Base-by-base conservation (phyloP, 2,888 invertebrate species). In the Cyrtodaria siliqua region DNA sequence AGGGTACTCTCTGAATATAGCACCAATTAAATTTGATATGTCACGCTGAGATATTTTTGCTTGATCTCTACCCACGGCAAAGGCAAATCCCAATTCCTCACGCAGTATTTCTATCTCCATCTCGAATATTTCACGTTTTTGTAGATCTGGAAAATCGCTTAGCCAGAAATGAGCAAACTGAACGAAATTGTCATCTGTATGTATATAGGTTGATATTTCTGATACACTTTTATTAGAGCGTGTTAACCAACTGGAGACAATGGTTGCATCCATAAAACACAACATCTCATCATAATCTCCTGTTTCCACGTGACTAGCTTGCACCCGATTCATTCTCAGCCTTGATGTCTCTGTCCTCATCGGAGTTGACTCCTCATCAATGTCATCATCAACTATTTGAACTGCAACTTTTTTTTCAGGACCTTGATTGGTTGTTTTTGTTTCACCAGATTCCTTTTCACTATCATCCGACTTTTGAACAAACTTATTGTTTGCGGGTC, bases 121-220 rank as follows among this genome's bases (percentile, higher is more conserved):
- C 49, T 91, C 86, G 75, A 91, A 89, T 29, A 92, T 91, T 57
- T 92, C 91, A 29, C 86, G 82, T 63, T 89, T 89, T 59, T 91
- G 88, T 44, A 78, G 56, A 72, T 90, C 91, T 12, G 88, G 87
- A 72, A 92, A 91, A 29, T 89, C 87, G 6, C 88, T 84, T 23
- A 92, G 83, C 92, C 92, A 92, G 76, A 92, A 92, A 77, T 92
- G 92, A 59, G 91, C 89, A 86, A 92, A 92, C 60, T 88, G 84
- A 23, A 92, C 90, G 86, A 91, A 92, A 71, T 91, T 90, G 33
- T 91, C 91, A 2, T 82, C 86, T 27, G 72, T 71, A 38, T 83
- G 85, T 79, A 89, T 87, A 80, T 88, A 92, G 4, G 77, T 60
- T 14, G 88, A 67, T 38, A 92, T 67, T 18, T 91, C 89, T 14